Percentiles rank a stretch among this genome's conserved stretches.
Evolutionary conservation across 2,113 vertebrate genomes (phyloP).

Genomic region (Picathartes gymnocephalus): DNA sequence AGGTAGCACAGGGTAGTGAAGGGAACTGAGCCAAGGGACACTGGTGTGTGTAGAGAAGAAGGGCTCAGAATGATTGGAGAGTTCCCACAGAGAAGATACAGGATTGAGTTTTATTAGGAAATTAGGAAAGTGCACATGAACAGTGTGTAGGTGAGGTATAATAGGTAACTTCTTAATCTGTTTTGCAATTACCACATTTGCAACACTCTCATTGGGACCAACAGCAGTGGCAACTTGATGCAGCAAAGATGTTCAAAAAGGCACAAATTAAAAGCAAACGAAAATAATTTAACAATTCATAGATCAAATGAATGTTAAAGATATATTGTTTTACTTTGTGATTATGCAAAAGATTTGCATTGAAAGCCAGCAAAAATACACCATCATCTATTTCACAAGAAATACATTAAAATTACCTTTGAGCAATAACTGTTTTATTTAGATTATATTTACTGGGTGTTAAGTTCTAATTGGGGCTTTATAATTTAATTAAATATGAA

Average conservation of each 20-base stretch:
- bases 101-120: not conserved
- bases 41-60: not conserved
- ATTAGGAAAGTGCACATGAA: not conserved
- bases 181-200: not conserved
- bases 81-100: not conserved
- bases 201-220: not conserved
- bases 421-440: slow-evolving; percentile 67
- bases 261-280: not conserved
- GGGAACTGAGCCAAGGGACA: not conserved
- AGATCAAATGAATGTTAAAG: not conserved
- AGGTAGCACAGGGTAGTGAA: not conserved
- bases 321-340: slow-evolving; percentile 3
- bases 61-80: not conserved
- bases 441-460: slow-evolving; percentile 61
- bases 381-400: slow-evolving; percentile 23
- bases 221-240: not conserved
- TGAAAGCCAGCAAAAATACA: slow-evolving; percentile 3
- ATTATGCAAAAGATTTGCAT: not conserved
- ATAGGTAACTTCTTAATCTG: not conserved
- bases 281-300: not conserved
- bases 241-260: not conserved
- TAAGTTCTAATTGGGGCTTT: slow-evolving; percentile 56
- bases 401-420: slow-evolving; percentile 58
- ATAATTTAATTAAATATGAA: slow-evolving; percentile 72
- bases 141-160: not conserved